These are phyloP conservation scores for Cynodonichthys magdalenae DNA, from an alignment of 2,797 vertebrate species.

Conservation along the genomic window DNA sequence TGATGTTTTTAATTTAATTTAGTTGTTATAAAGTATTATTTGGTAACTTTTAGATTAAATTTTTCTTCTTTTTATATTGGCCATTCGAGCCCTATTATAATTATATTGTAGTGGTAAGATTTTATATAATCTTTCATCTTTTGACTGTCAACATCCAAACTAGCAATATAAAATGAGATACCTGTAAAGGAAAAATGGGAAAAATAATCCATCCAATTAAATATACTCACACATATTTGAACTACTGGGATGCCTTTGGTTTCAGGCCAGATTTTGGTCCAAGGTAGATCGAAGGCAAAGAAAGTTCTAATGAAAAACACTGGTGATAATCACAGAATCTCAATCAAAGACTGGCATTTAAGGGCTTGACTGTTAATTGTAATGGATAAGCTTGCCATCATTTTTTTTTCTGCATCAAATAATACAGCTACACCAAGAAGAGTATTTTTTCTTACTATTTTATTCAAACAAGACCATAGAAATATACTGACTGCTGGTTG, in stretches of 20 bases:
- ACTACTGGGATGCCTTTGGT: neutral
- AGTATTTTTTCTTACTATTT: neutral
- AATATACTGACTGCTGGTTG: constrained; percentile 27
- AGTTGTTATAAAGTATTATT: too few species aligned
- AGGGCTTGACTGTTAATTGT: constrained; percentile 7
- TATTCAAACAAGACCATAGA: constrained; percentile 17
- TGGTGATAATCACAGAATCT: neutral
- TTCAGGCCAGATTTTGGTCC: neutral
- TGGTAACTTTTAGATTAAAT: too few species aligned
- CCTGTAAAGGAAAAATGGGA: neutral
- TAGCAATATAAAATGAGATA: neutral
- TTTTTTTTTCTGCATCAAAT: neutral
- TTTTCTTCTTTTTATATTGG: too few species aligned
- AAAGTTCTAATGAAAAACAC: neutral
- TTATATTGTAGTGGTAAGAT: neutral
- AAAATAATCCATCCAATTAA: neutral
- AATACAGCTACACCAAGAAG: neutral
- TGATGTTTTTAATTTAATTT: too few species aligned
- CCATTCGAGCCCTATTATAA: too few species aligned
- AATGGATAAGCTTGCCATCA: neutral
- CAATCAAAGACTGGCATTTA: neutral
- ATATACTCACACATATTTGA: neutral
- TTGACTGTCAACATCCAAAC: constrained; percentile 1
- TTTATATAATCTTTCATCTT: neutral
- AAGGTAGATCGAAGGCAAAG: neutral